Evolutionary conservation across 2,113 vertebrate species (phyloP).

Genomic region (Dermatemys mawii): DNA sequence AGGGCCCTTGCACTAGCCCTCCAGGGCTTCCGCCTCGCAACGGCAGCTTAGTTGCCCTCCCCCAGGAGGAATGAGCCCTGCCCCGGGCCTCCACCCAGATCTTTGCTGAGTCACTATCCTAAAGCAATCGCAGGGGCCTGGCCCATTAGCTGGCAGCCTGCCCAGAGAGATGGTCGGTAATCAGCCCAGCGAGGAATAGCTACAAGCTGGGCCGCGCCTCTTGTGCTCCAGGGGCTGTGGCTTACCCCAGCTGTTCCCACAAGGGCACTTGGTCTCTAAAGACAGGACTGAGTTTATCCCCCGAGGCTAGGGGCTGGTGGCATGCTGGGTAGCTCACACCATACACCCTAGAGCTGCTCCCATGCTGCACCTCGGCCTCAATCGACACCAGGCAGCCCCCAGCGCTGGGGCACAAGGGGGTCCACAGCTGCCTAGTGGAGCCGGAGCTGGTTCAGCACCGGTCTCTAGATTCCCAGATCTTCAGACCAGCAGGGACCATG

Average conservation of each 20-base stretch:
- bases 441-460: background rate
- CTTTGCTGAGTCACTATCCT: background rate
- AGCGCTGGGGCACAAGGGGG: background rate
- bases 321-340: too few species aligned
- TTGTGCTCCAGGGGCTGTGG: too few species aligned
- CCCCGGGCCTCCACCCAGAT: background rate
- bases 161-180: background rate
- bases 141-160: background rate
- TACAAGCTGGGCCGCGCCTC: too few species aligned
- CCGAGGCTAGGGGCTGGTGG: too few species aligned
- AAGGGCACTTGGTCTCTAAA: too few species aligned
- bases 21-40: background rate
- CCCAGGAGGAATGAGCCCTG: background rate
- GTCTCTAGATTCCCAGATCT: background rate
- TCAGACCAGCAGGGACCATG: background rate
- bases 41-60: background rate
- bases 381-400: background rate
- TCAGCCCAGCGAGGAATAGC: background rate
- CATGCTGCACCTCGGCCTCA: too few species aligned
- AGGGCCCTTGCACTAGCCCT: background rate
- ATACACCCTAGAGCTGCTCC: too few species aligned
- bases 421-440: background rate
- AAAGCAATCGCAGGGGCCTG: background rate
- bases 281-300: too few species aligned
- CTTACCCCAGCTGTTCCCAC: too few species aligned